A percentile compares a stretch with the other conserved stretches of the same genome.
Conservation (phyloP, 2,888 invertebrate species). For the Stratiomys singularior region DNA sequence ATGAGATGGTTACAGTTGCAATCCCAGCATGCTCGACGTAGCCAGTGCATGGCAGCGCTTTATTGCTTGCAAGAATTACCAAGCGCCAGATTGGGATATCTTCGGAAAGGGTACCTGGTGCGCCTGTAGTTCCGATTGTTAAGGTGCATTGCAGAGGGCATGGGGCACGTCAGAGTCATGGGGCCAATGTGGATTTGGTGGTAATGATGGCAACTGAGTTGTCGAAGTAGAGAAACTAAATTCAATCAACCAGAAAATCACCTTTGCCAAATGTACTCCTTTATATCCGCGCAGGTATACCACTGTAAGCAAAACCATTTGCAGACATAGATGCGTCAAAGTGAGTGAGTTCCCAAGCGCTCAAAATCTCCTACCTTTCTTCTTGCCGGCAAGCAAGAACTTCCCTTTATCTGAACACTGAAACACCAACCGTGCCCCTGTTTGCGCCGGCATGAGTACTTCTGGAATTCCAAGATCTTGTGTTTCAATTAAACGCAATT, state of each 20-base stretch:
- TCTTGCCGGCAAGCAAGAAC: background rate
- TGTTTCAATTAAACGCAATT: constrained; percentile 53
- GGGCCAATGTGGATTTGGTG: background rate
- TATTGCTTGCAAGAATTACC: background rate
- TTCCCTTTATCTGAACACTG: background rate
- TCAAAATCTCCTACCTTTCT: too few species aligned
- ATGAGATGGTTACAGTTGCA: constrained; percentile 25
- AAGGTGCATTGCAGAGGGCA: constrained; percentile 21
- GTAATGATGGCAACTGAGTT: too few species aligned
- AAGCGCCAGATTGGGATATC: background rate
- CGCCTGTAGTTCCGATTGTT: background rate
- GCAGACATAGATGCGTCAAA: too few species aligned
- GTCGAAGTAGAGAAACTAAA: too few species aligned
- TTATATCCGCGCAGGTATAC: too few species aligned
- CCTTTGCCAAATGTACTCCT: too few species aligned
- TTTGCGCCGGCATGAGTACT: background rate
- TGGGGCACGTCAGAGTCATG: constrained; percentile 18
- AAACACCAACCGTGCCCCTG: background rate
- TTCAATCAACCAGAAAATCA: too few species aligned
- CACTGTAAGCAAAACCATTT: too few species aligned
- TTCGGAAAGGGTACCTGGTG: background rate
- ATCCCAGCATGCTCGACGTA: background rate
- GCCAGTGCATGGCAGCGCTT: background rate
- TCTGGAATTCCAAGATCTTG: constrained; percentile 51
- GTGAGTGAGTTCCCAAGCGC: too few species aligned